Evolutionary conservation across 2,888 invertebrate species (phyloP), one percentile per base, ranked within the genome.

Genomic region (Phyllotreta striolata): DNA sequence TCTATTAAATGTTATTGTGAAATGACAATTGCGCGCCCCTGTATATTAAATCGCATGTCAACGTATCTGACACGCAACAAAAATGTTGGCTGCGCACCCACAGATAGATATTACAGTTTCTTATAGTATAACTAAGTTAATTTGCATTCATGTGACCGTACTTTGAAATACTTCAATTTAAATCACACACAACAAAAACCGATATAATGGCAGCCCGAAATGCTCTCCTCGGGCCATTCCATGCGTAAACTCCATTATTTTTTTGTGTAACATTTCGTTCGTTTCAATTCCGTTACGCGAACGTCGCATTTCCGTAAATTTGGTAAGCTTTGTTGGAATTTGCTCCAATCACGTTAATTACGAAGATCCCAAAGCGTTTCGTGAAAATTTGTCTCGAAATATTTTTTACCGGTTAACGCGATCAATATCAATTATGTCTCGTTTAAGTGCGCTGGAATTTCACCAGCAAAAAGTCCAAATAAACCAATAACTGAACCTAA

Each of bases 91-190:
- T 71, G 72, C 67, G 71, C 71, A 73, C 72, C 69, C 74, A 73
- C 72, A 70, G 72, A 70, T 72, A 71, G 69, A 70, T 24, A 24
- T 24, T 24, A 73, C 74, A 76, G 73, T 73, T 73, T 70, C 69
- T 70, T 70, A 34, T 74, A 73, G 72, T 73, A 68, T 71, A 67
- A 62, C 66, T 4, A 24, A 24, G 24, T 70, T 65, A 70, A 71
- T 72, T 70, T 70, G 63, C 62, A 65, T 70, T 66, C 69, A 66
- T 71, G 68, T 69, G 69, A 69, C 66, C 66, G 68, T 70, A 66
- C 63, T 67, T 69, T 67, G 63, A 64, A 67, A 67, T 67, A 63
- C 41, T 40, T 52, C 35, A 59, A 43, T 59, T 46, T 37, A 43
- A 59, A 52, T 41, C 43, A 59, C 51, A 59, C 41, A 51, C 47